Conservation (phyloP, 2,113 vertebrate genomes). For the Poecile atricapillus region DNA sequence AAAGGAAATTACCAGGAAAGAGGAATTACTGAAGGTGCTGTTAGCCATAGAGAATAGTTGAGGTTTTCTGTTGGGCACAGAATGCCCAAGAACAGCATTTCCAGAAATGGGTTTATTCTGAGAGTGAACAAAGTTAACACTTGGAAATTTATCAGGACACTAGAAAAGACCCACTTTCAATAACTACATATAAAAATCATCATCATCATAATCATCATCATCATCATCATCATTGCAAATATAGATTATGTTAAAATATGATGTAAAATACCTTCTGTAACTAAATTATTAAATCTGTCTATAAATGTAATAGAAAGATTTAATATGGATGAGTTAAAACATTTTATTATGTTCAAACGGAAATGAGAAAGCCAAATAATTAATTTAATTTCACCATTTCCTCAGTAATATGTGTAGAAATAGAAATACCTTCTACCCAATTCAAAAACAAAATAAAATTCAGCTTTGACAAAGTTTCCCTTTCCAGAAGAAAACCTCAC, state of each 20-base stretch:
- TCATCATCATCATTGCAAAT: neutral
- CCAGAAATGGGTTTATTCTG: neutral
- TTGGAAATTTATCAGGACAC: neutral
- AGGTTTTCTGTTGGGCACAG: neutral
- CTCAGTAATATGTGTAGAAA: neutral
- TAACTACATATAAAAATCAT: neutral
- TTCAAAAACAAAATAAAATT: neutral
- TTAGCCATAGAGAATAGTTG: neutral
- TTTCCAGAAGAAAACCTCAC: neutral
- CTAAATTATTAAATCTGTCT: neutral
- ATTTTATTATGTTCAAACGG: neutral
- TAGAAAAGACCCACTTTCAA: neutral
- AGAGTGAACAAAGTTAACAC: neutral
- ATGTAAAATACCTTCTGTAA: neutral
- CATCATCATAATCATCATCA: neutral
- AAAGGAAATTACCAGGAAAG: neutral
- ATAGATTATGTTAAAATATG: neutral
- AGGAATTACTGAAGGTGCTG: neutral
- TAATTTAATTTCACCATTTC: neutral
- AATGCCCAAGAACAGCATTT: neutral
- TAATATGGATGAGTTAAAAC: neutral
- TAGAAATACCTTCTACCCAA: neutral
- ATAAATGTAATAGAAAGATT: neutral
- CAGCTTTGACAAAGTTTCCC: neutral
- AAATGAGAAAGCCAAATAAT: neutral